phyloP scores from a whole-genome alignment of 2,888 invertebrate genomes.

The Corythucha ciliata region DNA sequence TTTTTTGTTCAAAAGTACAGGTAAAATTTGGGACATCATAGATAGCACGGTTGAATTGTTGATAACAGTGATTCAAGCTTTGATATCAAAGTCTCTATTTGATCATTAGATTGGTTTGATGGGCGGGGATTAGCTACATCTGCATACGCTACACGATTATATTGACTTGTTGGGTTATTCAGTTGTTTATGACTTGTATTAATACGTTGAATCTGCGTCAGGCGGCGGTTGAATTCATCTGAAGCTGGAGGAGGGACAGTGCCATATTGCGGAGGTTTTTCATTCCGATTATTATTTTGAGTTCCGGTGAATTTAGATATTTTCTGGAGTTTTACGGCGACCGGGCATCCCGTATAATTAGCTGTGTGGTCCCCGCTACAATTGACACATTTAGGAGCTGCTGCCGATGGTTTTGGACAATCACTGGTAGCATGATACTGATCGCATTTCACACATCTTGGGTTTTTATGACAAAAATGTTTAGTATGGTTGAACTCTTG shows the following conservation, averaged over 20 bases:
- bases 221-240: constrained; percentile 11
- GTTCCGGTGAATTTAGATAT: not conserved
- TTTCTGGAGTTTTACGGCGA: constrained; percentile 12
- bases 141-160: not conserved
- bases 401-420: constrained; percentile 14
- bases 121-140: not conserved
- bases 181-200: not conserved
- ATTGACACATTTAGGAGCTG: constrained; percentile 21
- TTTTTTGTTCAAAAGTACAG: constrained; percentile 5
- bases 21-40: not conserved
- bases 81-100: not conserved
- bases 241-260: constrained; percentile 3
- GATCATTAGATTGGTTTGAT: no score
- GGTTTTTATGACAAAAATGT: constrained; percentile 1
- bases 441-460: constrained; percentile 12
- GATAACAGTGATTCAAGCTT: not conserved
- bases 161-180: not conserved
- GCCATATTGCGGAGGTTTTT: not conserved
- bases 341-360: constrained; percentile 20
- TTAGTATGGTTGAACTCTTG: constrained; percentile 1
- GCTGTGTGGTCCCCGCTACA: constrained; percentile 21
- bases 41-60: not conserved
- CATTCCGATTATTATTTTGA: not conserved
- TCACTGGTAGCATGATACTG: constrained; percentile 13
- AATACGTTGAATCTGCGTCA: constrained; percentile 6